phyloP scores from a whole-genome alignment of 2,113 vertebrate genomes.

The Sinocyclocheilus grahami region DNA sequence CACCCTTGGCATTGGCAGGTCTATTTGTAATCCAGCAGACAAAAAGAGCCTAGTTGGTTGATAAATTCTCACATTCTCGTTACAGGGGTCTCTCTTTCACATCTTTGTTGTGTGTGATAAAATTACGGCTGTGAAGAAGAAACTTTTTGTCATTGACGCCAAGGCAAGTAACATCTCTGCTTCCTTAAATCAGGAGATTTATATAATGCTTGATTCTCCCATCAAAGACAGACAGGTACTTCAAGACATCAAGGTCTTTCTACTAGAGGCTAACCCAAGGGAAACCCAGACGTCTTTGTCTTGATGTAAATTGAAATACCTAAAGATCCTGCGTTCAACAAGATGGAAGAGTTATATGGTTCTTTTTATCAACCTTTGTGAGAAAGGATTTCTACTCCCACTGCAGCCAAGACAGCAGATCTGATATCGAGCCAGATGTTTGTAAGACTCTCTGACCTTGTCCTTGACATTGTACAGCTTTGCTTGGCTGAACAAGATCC shows the following conservation, averaged over 20 bases:
- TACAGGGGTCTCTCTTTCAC: not conserved
- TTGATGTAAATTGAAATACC: constrained; percentile 2
- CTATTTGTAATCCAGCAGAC: not conserved
- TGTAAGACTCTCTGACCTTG: not conserved
- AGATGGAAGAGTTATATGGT: not conserved
- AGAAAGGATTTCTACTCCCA: not conserved
- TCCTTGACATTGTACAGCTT: not conserved
- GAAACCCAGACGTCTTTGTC: not conserved
- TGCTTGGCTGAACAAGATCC: not conserved
- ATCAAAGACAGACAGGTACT: not conserved
- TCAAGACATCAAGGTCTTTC: not conserved
- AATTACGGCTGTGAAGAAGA: not conserved
- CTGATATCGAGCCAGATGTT: not conserved
- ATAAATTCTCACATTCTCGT: not conserved
- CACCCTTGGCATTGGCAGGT: not conserved
- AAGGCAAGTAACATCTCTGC: not conserved
- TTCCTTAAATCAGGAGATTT: not conserved
- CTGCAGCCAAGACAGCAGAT: not conserved
- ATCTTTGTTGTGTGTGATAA: not conserved
- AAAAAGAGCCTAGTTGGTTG: not conserved
- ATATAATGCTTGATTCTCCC: not conserved
- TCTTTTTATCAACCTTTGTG: not conserved
- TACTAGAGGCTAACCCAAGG: not conserved
- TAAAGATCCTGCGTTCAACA: not conserved
- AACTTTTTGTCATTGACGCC: not conserved